Evolutionary conservation across 2,797 vertebrate species (phyloP).

Genomic region (Ptychobarbus kaznakovi): DNA sequence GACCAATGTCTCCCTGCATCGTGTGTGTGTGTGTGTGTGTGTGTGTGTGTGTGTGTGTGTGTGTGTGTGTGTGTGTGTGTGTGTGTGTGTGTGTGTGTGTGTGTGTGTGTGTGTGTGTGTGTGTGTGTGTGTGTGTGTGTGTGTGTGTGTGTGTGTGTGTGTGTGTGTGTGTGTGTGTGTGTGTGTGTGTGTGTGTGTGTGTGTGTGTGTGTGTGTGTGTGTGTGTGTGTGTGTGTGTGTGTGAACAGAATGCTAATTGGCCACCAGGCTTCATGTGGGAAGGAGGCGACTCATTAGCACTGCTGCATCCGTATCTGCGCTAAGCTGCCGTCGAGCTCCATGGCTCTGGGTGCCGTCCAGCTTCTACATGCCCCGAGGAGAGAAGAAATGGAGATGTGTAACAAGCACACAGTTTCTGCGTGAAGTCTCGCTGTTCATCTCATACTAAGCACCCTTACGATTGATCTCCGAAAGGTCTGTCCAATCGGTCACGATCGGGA

Average conservation of each 20-base stretch:
- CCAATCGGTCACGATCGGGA: neutral
- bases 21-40: slow-evolving; percentile 13
- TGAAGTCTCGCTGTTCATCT: slow-evolving; percentile 9
- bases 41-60: slow-evolving; percentile 15
- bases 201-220: slow-evolving; percentile 15
- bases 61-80: slow-evolving; percentile 7
- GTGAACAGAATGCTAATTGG: slow-evolving; percentile 50
- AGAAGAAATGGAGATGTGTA: slow-evolving; percentile 15
- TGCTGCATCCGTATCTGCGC: slow-evolving; percentile 47
- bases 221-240: slow-evolving; percentile 7
- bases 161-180: slow-evolving; percentile 15
- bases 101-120: slow-evolving; percentile 7
- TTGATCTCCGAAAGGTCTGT: neutral
- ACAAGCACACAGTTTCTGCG: neutral
- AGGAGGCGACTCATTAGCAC: slow-evolving; percentile 55
- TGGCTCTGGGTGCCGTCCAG: slow-evolving; percentile 40
- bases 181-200: slow-evolving; percentile 7
- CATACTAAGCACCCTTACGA: slow-evolving; percentile 2
- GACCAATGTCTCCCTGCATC: neutral
- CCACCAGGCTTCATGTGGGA: slow-evolving; percentile 34
- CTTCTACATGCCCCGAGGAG: slow-evolving; percentile 31
- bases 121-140: slow-evolving; percentile 15
- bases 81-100: slow-evolving; percentile 15
- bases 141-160: slow-evolving; percentile 7
- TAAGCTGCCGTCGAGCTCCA: slow-evolving; percentile 16